Conservation (phyloP, 1,140 invertebrate genomes). For the Drosophila bocqueti region DNA sequence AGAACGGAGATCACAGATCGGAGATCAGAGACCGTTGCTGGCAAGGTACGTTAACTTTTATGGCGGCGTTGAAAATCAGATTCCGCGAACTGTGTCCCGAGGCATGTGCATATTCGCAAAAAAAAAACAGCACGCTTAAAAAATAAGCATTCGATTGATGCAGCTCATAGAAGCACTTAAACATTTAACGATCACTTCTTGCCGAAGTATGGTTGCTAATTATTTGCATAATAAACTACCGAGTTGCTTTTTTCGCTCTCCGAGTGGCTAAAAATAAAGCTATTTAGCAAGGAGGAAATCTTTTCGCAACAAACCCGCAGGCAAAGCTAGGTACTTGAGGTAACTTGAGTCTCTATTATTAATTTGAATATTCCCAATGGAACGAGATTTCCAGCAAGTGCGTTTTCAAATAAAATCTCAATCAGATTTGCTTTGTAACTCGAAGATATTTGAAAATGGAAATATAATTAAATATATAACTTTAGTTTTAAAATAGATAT, state of each 20-base stretch:
- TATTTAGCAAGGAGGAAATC: background rate
- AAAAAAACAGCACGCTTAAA: background rate
- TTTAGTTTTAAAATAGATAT: no score
- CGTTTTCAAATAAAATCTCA: background rate
- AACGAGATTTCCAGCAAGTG: background rate
- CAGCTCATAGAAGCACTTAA: slow-evolving; percentile 10
- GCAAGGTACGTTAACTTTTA: slow-evolving; percentile 28
- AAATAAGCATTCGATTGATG: slow-evolving; percentile 18
- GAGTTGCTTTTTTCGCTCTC: background rate
- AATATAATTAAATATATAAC: no score
- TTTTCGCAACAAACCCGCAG: background rate
- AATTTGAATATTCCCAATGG: background rate
- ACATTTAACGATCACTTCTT: slow-evolving; percentile 19
- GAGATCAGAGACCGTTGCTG: background rate
- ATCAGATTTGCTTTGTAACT: background rate
- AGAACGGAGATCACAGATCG: background rate
- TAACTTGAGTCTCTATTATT: background rate
- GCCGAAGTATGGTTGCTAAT: slow-evolving; percentile 12
- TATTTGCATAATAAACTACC: slow-evolving; percentile 18
- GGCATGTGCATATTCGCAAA: background rate
- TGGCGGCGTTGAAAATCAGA: slow-evolving; percentile 3
- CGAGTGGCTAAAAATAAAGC: slow-evolving; percentile 7
- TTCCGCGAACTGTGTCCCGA: slow-evolving; percentile 9
- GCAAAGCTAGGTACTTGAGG: background rate
- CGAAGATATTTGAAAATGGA: background rate